phyloP scores from a whole-genome alignment of 2,797 vertebrate genomes.

The Echeneis naucrates region DNA sequence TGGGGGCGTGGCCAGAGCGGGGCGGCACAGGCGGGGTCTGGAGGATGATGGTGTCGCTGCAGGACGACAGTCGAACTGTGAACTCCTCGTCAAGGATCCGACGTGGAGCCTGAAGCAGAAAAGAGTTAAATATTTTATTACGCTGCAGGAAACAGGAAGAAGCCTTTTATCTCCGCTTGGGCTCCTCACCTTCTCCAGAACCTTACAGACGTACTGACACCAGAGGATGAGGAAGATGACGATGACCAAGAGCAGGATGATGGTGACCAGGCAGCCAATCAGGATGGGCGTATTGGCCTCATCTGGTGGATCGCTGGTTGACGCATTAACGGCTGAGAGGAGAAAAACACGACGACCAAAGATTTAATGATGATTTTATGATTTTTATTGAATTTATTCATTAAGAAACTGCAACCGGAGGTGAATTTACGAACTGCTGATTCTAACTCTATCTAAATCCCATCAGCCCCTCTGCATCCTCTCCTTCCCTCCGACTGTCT shows the following conservation, averaged over 20 bases:
- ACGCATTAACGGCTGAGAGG: constrained; percentile 74
- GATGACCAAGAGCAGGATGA: constrained; percentile 91
- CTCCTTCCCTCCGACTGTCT: background rate
- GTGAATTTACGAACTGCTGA: too few relatives aligned
- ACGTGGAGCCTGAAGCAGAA: constrained; percentile 85
- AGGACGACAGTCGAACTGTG: constrained; percentile 90
- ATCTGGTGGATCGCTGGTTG: constrained; percentile 76
- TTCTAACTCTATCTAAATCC: too few relatives aligned
- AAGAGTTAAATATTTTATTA: background rate
- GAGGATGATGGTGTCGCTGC: constrained; percentile 90
- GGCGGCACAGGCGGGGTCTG: constrained; percentile 91
- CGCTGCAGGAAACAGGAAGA: too few relatives aligned
- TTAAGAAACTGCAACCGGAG: too few relatives aligned
- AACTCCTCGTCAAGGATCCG: constrained; percentile 93
- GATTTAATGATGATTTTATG: background rate
- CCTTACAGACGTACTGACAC: constrained; percentile 93
- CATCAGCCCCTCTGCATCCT: background rate
- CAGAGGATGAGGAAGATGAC: constrained; percentile 93
- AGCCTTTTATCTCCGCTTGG: rapidly evolving
- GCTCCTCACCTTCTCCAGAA: constrained; percentile 90
- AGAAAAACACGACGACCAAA: background rate
- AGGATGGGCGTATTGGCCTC: constrained; percentile 87
- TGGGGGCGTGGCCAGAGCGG: constrained; percentile 77
- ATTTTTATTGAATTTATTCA: too few relatives aligned
- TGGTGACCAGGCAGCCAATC: constrained; percentile 93